These are phyloP conservation scores for Thecocarcelia acutangulata DNA, from an alignment of 2,888 invertebrate genomes.

Conservation along the genomic window DNA sequence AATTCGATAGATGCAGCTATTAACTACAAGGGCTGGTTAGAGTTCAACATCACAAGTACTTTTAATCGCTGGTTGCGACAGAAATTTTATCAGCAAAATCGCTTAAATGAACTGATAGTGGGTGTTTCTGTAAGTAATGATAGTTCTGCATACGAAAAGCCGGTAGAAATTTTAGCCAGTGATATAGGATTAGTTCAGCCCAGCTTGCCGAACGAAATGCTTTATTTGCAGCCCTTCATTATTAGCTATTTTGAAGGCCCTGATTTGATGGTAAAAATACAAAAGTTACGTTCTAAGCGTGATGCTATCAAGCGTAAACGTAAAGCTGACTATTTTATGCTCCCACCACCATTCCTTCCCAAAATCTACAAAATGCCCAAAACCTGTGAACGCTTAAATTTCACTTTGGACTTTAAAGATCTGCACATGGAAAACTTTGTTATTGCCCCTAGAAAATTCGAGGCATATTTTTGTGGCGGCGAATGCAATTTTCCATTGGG, in stretches of 20 bases:
- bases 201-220: constrained; percentile 75
- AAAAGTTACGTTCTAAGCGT: constrained; percentile 77
- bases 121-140: constrained; percentile 71
- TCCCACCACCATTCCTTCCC: constrained; percentile 62
- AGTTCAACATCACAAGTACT: constrained; percentile 90
- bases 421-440: constrained; percentile 96
- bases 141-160: constrained; percentile 82
- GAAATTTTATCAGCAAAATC: constrained; percentile 58
- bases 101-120: constrained; percentile 72
- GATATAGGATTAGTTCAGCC: constrained; percentile 87
- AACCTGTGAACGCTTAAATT: constrained; percentile 92
- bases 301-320: constrained; percentile 82
- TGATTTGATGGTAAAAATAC: constrained; percentile 84
- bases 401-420: constrained; percentile 95
- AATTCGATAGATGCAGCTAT: constrained; percentile 88
- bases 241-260: constrained; percentile 91
- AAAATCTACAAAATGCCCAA: constrained; percentile 81
- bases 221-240: constrained; percentile 93
- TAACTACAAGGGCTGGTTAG: constrained; percentile 91
- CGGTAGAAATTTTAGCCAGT: constrained; percentile 84
- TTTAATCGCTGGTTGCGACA: constrained; percentile 87
- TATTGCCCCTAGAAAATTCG: constrained; percentile 96
- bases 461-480: constrained; percentile 95
- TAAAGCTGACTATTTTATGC: constrained; percentile 67
- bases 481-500: constrained; percentile 96